Evolutionary conservation across 2,888 invertebrate genomes (phyloP).

Genomic region (Drosophila algonquin): DNA sequence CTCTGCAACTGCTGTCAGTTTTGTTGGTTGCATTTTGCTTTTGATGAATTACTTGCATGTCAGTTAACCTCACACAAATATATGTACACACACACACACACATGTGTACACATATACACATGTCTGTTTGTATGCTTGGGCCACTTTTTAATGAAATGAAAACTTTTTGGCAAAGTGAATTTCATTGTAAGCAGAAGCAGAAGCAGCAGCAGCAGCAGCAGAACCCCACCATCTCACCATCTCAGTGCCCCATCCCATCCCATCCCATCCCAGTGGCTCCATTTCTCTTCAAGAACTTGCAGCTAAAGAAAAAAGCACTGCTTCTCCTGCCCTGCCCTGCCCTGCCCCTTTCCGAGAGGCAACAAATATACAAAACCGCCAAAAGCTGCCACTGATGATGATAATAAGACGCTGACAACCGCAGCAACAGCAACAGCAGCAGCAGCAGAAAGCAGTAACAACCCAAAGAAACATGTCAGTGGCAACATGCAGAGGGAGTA

Average conservation of each 20-base stretch:
- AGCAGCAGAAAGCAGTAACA: slow-evolving; percentile 37
- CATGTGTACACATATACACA: slow-evolving; percentile 22
- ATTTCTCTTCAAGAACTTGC: slow-evolving; percentile 35
- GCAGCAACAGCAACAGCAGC: slow-evolving; percentile 56
- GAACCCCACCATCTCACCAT: neutral
- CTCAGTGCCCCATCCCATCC: neutral
- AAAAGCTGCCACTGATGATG: slow-evolving; percentile 80
- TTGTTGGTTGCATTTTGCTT: slow-evolving; percentile 67
- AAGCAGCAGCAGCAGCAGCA: slow-evolving; percentile 39
- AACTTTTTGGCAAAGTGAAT: slow-evolving; percentile 80
- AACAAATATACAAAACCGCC: slow-evolving; percentile 68
- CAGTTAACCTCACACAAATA: slow-evolving; percentile 63
- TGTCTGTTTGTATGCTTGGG: slow-evolving; percentile 20
- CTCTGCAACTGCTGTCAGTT: slow-evolving; percentile 33
- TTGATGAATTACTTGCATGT: slow-evolving; percentile 78
- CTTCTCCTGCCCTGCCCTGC: neutral
- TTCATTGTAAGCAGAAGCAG: slow-evolving; percentile 72
- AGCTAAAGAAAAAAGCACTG: slow-evolving; percentile 26
- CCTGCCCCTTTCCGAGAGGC: too few species aligned
- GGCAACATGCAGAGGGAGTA: slow-evolving; percentile 19
- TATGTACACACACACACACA: slow-evolving; percentile 13
- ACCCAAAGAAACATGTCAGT: slow-evolving; percentile 28
- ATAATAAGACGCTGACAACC: slow-evolving; percentile 80
- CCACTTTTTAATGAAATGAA: slow-evolving; percentile 79
- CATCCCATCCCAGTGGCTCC: slow-evolving; percentile 16